A percentile compares a stretch with the other conserved stretches of the same genome.
phyloP scores from a whole-genome alignment of 1,140 invertebrate species.

The Cyclargus thomasi region DNA sequence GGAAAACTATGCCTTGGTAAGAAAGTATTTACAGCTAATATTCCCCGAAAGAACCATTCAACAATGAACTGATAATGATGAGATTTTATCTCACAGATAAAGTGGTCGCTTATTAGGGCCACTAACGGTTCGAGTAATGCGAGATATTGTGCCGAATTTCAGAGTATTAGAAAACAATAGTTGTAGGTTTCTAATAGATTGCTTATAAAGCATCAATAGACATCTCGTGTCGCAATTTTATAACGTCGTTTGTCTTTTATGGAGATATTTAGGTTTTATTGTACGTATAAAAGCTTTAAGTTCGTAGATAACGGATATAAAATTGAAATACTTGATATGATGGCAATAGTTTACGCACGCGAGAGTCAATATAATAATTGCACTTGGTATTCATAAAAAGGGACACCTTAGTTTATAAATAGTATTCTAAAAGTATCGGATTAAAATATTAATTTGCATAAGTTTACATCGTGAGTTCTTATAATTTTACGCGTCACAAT shows the following conservation, averaged over 20 bases:
- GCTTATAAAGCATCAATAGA: not conserved
- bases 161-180: not conserved
- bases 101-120: not conserved
- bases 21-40: not conserved
- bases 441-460: too few species aligned
- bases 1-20: not conserved
- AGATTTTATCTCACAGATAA: slow-evolving; percentile 1
- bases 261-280: not conserved
- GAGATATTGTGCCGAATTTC: not conserved
- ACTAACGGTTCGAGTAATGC: not conserved
- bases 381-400: too few species aligned
- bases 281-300: not conserved
- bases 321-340: not conserved
- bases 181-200: not conserved
- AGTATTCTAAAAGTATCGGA: too few species aligned
- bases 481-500: not conserved
- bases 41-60: not conserved
- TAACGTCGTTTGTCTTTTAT: slow-evolving; percentile 3
- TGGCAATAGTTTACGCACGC: not conserved
- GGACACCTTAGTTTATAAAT: too few species aligned
- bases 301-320: not conserved
- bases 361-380: not conserved
- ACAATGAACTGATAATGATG: not conserved
- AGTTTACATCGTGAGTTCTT: too few species aligned
- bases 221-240: not conserved